phyloP scores from a whole-genome alignment of 2,113 vertebrate genomes.

The Syngnathus typhle region DNA sequence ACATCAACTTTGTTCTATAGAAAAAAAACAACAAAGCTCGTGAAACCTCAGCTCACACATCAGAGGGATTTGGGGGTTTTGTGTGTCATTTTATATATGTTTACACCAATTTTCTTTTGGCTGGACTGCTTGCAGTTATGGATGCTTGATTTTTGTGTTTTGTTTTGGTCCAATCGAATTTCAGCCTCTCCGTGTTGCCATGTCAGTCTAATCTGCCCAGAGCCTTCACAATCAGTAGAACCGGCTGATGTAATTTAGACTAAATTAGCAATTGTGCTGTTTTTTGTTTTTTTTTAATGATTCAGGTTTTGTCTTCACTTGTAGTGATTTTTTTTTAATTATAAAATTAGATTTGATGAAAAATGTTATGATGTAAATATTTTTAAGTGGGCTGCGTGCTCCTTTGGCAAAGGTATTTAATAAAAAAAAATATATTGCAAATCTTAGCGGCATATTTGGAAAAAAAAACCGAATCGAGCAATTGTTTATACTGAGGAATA shows the following conservation, averaged over 20 bases:
- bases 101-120: background rate
- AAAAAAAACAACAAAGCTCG: background rate
- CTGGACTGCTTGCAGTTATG: background rate
- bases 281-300: background rate
- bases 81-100: background rate
- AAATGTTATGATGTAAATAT: no score
- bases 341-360: background rate
- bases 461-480: no score
- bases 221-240: background rate
- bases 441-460: no score
- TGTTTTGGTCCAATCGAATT: background rate
- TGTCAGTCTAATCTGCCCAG: background rate
- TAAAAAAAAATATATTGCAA: no score
- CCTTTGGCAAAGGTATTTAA: no score
- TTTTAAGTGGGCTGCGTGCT: no score
- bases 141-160: no score
- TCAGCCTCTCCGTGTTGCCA: background rate
- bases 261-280: background rate
- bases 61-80: background rate
- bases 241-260: background rate
- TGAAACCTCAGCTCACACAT: background rate
- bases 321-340: background rate
- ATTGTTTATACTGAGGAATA: no score
- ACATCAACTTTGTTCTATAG: background rate
- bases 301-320: background rate